Evolutionary conservation across 2,797 vertebrate genomes (phyloP).

Genomic region (Anguilla anguilla): DNA sequence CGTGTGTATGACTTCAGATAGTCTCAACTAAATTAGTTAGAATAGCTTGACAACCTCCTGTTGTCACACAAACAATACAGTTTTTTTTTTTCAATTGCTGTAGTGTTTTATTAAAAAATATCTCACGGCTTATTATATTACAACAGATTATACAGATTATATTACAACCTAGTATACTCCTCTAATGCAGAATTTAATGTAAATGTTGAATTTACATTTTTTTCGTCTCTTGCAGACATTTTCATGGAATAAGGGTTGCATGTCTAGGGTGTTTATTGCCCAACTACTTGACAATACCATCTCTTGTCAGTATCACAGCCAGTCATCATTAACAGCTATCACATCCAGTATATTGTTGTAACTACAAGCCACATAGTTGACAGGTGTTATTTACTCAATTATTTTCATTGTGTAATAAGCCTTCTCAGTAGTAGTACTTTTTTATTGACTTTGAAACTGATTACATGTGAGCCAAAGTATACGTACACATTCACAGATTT

Average conservation of each 20-base stretch:
- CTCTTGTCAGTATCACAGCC: background rate
- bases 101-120: background rate
- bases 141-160: no score
- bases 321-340: background rate
- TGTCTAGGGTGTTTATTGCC: no score
- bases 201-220: no score
- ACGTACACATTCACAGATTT: background rate
- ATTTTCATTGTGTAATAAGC: background rate
- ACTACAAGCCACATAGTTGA: background rate
- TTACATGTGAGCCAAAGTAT: background rate
- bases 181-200: no score
- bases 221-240: no score
- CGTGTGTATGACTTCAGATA: constrained; percentile 20
- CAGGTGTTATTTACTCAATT: background rate
- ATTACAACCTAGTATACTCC: no score
- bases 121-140: no score
- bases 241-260: no score
- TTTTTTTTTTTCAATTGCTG: background rate
- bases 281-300: background rate
- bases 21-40: constrained; percentile 1
- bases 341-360: background rate
- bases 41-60: background rate
- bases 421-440: background rate
- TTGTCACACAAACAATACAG: background rate
- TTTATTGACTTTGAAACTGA: background rate